These are phyloP conservation scores for Bicyclus anynana DNA, from an alignment of 1,140 invertebrate species.

Conservation along the genomic window DNA sequence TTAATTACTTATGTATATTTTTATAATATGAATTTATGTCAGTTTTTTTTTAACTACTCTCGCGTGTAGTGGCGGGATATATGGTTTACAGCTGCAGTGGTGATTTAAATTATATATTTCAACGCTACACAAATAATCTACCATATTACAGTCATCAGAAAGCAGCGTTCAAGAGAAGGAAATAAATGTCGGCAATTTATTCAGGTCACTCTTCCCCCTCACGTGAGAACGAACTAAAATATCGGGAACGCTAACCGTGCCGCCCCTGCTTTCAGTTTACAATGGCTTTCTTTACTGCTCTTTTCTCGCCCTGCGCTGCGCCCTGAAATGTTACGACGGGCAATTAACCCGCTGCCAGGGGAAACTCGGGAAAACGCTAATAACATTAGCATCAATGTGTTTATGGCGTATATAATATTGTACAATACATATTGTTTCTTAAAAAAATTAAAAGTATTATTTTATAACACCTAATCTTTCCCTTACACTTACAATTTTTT, in stretches of 20 bases:
- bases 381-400: constrained; percentile 5
- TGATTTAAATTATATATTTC: too few relatives aligned
- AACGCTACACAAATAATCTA: too few relatives aligned
- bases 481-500: too few relatives aligned
- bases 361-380: neutral
- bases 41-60: too few relatives aligned
- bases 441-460: too few relatives aligned
- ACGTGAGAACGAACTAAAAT: constrained; percentile 2
- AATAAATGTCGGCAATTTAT: constrained; percentile 1
- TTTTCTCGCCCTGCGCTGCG: constrained; percentile 17
- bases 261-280: constrained; percentile 12
- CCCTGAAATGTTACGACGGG: constrained; percentile 29
- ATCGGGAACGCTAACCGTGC: constrained; percentile 8
- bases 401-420: neutral
- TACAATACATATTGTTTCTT: neutral
- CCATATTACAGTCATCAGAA: neutral
- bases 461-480: too few relatives aligned
- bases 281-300: constrained; percentile 17
- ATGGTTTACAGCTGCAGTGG: too few relatives aligned
- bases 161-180: neutral
- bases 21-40: too few relatives aligned
- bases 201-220: constrained; percentile 1
- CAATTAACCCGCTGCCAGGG: constrained; percentile 21
- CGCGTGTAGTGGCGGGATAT: too few relatives aligned
- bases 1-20: too few relatives aligned